Conservation (phyloP, 2,797 vertebrate genomes). For the Gymnoscopelus microlampas region DNA sequence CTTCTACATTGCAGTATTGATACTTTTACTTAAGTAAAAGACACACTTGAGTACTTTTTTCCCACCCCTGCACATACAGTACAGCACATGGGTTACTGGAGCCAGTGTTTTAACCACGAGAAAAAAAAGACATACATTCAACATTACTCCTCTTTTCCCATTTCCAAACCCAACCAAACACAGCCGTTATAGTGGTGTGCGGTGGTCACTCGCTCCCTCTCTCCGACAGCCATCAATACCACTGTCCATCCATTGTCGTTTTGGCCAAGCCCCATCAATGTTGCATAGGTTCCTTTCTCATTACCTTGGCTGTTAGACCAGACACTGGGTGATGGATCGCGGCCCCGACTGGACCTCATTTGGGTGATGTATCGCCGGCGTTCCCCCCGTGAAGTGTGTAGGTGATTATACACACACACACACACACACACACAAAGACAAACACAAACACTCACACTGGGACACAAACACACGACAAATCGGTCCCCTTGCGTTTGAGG, state of each 20-base stretch:
- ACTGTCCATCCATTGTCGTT: conserved; percentile 59
- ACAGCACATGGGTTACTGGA: conserved; percentile 4
- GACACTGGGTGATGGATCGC: conserved; percentile 80
- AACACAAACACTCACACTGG: conserved; percentile 70
- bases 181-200: conserved; percentile 34
- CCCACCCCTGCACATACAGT: not conserved
- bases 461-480: conserved; percentile 56
- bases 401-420: conserved; percentile 77
- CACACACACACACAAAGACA: conserved; percentile 69
- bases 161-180: conserved; percentile 26
- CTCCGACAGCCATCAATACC: conserved; percentile 58
- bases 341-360: conserved; percentile 79
- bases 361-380: conserved; percentile 80
- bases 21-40: too few relatives aligned
- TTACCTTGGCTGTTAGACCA: conserved; percentile 75
- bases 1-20: too few relatives aligned
- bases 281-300: conserved; percentile 79
- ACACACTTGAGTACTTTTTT: too few relatives aligned
- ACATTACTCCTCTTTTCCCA: not conserved
- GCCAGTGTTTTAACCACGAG: conserved; percentile 7
- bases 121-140: not conserved
- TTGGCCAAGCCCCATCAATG: conserved; percentile 69
- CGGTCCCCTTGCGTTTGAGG: conserved; percentile 38
- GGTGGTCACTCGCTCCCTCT: conserved; percentile 51
- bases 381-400: conserved; percentile 76